phyloP scores from a whole-genome alignment of 2,113 vertebrate species.

The Plectropomus leopardus region DNA sequence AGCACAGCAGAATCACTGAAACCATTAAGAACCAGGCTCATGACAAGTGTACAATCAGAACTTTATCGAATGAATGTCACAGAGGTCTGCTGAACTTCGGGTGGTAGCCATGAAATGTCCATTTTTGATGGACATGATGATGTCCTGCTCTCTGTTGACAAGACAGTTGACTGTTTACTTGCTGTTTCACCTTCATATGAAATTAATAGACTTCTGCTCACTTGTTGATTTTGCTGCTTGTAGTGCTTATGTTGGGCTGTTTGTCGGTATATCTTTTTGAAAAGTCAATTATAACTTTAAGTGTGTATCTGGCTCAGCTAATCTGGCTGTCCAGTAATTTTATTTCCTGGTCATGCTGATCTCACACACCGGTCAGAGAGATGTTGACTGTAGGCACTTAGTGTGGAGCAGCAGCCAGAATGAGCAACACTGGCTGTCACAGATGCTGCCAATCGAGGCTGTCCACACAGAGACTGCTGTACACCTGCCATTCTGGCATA shows the following conservation, averaged over 20 bases:
- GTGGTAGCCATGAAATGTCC: not conserved
- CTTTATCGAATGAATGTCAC: not conserved
- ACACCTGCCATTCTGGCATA: slow-evolving; percentile 84
- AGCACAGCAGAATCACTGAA: not conserved
- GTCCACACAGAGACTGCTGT: slow-evolving; percentile 74
- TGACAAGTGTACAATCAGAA: not conserved
- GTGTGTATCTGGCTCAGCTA: slow-evolving; percentile 32
- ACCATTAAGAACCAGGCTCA: not conserved
- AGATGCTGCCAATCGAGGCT: slow-evolving; percentile 74
- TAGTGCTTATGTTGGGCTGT: slow-evolving; percentile 25
- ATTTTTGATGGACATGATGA: too few species aligned
- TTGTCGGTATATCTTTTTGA: slow-evolving; percentile 28
- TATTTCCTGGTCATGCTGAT: slow-evolving; percentile 43
- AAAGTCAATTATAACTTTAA: slow-evolving; percentile 35
- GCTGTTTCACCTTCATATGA: slow-evolving; percentile 4
- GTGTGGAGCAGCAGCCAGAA: slow-evolving; percentile 65
- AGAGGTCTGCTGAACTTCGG: not conserved
- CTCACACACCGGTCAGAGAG: slow-evolving; percentile 24
- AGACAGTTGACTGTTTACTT: not conserved
- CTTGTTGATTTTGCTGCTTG: slow-evolving; percentile 9
- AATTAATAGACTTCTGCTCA: slow-evolving; percentile 33
- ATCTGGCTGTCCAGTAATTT: slow-evolving; percentile 25
- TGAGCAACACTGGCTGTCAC: slow-evolving; percentile 66
- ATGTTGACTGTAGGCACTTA: slow-evolving; percentile 62
- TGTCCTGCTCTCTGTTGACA: not conserved